Evolutionary conservation across 2,888 invertebrate genomes (phyloP), one percentile per base, ranked within the genome.

Genomic region (Carpatolechia fugitivella): DNA sequence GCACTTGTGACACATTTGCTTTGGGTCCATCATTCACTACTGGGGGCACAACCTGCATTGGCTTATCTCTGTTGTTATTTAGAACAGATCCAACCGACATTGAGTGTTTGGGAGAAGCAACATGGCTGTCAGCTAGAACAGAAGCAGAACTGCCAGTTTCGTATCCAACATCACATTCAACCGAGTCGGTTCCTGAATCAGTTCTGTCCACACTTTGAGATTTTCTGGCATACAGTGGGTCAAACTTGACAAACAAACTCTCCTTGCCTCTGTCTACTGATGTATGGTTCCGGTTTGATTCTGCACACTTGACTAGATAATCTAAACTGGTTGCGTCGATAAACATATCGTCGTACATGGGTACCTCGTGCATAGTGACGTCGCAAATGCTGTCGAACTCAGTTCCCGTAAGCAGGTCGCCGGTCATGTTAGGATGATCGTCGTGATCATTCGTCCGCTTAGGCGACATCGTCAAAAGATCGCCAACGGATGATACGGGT

Each of bases 211-310:
- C 65, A 54, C 61, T 67, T 24, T 69, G 60, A 54, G 73, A 76
- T 46, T 76, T 72, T 44, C 70, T 70, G 7, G 88, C 79, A 68
- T 87, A 88, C 24, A 93, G 66, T 1, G 93, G 93, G 70, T 93
- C 93, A 66, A 93, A 93, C 64, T 92, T 94, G 8, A 93, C 92
- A 79, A 93, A 94, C 47, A 94, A 83, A 54, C 94, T 94, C 71
- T 94, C 92, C 57, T 93, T 92, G 57, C 85, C 76, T 56, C 82
- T 74, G 65, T 88, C 88, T 57, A 85, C 70, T 31, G 72, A 65
- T 50, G 66, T 82, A 33, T 75, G 72, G 55, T 82, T 77, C 16
- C 77, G 69, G 66, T 82, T 78, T 4, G 89, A 80, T 69, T 86
- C 80, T 3, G 86, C 78, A 63, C 90, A 90, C 59, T 85, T 85